phyloP scores from a whole-genome alignment of 2,797 vertebrate species.

The Manis pentadactyla region DNA sequence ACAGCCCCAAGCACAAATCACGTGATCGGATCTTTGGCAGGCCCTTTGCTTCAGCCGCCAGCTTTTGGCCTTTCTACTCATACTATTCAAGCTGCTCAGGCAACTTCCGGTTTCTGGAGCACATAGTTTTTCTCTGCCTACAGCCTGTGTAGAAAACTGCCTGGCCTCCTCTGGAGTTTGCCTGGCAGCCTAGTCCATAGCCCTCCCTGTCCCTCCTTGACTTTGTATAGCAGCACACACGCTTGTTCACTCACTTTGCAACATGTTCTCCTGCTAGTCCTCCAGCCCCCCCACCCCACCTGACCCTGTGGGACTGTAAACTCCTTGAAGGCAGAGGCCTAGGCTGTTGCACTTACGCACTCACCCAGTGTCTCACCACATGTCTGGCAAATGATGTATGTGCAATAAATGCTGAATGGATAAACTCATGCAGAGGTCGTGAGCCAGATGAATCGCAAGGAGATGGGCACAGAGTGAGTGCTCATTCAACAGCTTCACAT shows the following conservation, averaged over 20 bases:
- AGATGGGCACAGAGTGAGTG: neutral
- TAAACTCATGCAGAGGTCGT: neutral
- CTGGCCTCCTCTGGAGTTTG: neutral
- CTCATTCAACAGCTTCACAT: neutral
- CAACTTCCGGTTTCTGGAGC: neutral
- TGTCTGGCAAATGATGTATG: neutral
- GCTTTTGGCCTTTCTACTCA: neutral
- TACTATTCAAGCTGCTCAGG: neutral
- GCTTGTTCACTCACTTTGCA: neutral
- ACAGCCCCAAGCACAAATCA: neutral
- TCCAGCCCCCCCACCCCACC: too few relatives aligned
- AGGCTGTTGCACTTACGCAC: rapidly evolving
- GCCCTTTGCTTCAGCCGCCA: neutral
- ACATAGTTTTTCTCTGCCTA: neutral
- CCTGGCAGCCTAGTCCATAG: neutral
- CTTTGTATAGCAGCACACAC: neutral
- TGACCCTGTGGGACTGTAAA: neutral
- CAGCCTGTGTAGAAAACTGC: neutral
- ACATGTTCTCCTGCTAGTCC: neutral
- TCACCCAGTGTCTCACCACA: neutral
- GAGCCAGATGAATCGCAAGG: neutral
- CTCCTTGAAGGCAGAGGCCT: neutral
- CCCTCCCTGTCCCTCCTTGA: neutral
- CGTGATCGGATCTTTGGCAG: neutral
- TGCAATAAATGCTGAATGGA: neutral